phyloP scores from a whole-genome alignment of 2,113 vertebrate genomes.

The Ctenomys sociabilis region DNA sequence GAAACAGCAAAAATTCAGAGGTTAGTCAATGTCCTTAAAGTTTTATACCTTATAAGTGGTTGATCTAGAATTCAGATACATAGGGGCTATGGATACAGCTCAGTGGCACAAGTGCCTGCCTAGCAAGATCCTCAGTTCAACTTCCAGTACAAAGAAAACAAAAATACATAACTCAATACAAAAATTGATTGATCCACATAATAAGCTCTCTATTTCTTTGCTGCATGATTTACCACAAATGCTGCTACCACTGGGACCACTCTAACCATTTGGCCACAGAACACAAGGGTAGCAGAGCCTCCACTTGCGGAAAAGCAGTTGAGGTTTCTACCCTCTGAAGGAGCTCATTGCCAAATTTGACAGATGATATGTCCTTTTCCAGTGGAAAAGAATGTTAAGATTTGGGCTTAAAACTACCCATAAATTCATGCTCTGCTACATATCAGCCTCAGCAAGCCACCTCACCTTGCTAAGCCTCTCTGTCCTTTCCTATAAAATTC shows the following conservation, averaged over 20 bases:
- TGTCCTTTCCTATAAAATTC: neutral
- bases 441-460: neutral
- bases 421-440: neutral
- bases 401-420: neutral
- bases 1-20: neutral
- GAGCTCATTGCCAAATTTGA: neutral
- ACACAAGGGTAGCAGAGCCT: neutral
- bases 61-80: too few species aligned
- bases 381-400: neutral
- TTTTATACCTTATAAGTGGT: too few species aligned
- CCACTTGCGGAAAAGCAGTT: neutral
- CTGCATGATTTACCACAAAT: neutral
- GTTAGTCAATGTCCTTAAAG: neutral
- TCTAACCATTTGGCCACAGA: neutral
- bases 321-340: neutral
- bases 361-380: neutral
- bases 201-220: neutral
- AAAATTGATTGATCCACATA: neutral
- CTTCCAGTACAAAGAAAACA: too few species aligned
- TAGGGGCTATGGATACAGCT: too few species aligned
- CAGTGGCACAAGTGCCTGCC: too few species aligned
- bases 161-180: neutral
- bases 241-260: neutral
- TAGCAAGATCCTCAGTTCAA: too few species aligned
- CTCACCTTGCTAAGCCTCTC: neutral